Base-by-base conservation (phyloP, 2,797 vertebrate species). In the Protonibea diacanthus region DNA sequence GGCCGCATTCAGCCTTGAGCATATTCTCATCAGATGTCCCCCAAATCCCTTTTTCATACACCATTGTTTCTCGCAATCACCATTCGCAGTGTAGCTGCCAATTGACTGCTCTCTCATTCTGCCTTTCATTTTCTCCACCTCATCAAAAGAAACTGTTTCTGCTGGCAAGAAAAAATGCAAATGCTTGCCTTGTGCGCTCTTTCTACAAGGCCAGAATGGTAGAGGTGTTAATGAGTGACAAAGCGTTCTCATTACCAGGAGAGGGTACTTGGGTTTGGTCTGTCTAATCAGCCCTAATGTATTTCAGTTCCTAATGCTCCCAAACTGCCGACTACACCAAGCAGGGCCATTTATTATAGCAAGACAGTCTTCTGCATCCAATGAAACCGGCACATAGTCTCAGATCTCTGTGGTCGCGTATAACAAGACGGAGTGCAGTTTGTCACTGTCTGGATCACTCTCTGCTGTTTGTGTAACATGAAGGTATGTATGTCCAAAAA, bases 241-340 rank as follows among this genome's bases (percentile, higher is more conserved):
- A 94, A 94, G 89, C 78, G 73, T 89, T 94, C 86, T 92, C 94
- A 95, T 94, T 94, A 94, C 89, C 78, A 84, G 75, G 82, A 90
- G 91, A 92, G 89, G 89, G 85, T 91, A 87, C 92, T 92, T 81
- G 74, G 88, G 82, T 78, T 76, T 55, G 84, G 81, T 90, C 85
- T 74, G 76, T 89, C 90, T 94, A 94, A 95, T 95, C 94, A 95
- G 78, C 89, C 76, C 71, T 94, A 92, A 95, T 94, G 94, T 81
- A 74, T 92, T 93, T 88, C 80, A 87, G 84, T 85, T 90, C 82
- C 82, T 92, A 90, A 90, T 92, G 88, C 84, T 89, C 87, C 86
- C 88, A 86, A 88, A 92, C 89, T 89, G 90, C 89, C 83, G 78
- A 87, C 79, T 79, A 52, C 82, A 66, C 87, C 77, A 38, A 87